phyloP scores from a whole-genome alignment of 2,888 invertebrate genomes.

The Drosophila nr. perissopoda region DNA sequence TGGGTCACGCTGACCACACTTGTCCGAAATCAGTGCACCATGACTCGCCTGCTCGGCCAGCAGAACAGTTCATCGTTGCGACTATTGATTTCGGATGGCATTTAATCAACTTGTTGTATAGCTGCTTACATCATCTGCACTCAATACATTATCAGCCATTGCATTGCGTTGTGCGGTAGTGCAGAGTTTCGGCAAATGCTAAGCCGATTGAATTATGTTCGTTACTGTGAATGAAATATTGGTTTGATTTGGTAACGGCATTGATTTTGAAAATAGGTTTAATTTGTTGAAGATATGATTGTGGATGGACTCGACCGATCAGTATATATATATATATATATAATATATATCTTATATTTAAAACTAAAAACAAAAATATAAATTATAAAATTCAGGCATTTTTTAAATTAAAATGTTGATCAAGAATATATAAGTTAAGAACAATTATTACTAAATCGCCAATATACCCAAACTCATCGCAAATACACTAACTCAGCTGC shows the following conservation, averaged over 20 bases:
- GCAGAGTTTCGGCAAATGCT: neutral
- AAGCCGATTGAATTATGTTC: neutral
- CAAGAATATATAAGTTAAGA: neutral
- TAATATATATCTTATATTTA: no score
- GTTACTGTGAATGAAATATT: neutral
- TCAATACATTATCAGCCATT: conserved; percentile 11
- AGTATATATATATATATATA: neutral
- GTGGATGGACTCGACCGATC: neutral
- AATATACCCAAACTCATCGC: no score
- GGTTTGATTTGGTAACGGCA: neutral
- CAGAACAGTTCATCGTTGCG: conserved; percentile 1
- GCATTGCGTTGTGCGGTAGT: neutral
- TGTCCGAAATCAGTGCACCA: conserved; percentile 13
- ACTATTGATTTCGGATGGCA: conserved; percentile 22
- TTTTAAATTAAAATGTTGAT: neutral
- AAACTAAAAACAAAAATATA: neutral
- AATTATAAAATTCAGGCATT: neutral
- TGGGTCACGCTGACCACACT: neutral
- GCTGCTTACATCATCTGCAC: neutral
- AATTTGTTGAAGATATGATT: neutral
- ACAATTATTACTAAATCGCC: neutral
- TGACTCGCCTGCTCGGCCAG: conserved; percentile 9
- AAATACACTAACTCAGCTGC: no score
- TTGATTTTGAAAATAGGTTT: neutral
- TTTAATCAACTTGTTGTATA: conserved; percentile 33